A percentile compares a stretch with the other conserved stretches of the same genome.
Evolutionary conservation across 2,888 invertebrate genomes (phyloP).

Genomic region (Callyntrura sp.): DNA sequence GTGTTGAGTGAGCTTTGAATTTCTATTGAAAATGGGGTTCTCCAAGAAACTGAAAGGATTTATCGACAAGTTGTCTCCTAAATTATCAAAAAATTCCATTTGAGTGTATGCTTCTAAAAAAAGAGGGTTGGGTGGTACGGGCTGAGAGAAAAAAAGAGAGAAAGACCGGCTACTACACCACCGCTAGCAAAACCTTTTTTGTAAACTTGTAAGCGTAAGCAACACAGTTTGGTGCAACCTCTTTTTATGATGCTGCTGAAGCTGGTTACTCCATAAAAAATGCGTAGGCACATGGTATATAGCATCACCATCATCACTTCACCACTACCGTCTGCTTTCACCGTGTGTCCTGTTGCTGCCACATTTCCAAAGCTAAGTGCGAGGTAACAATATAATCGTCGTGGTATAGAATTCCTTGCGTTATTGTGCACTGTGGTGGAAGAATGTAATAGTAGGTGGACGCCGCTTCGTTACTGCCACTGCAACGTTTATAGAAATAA

Average conservation of each 20-base stretch:
- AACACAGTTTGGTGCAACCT: not conserved
- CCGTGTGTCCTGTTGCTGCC: constrained; percentile 20
- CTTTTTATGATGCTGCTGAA: constrained; percentile 5
- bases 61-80: constrained; percentile 69
- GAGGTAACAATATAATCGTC: no score
- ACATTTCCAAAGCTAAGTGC: no score
- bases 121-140: constrained; percentile 20
- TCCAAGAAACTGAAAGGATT: constrained; percentile 59
- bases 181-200: constrained; percentile 40
- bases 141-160: constrained; percentile 21
- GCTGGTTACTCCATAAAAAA: not conserved
- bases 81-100: constrained; percentile 65
- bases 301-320: no score
- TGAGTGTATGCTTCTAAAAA: constrained; percentile 28
- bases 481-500: constrained; percentile 14
- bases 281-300: no score
- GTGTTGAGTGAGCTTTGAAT: constrained; percentile 22
- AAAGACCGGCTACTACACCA: no score
- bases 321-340: not conserved
- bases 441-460: not conserved
- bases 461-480: no score
- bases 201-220: not conserved
- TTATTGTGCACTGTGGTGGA: not conserved
- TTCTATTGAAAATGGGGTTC: constrained; percentile 44
- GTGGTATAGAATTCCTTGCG: no score